Conservation (phyloP, 1,140 invertebrate genomes). For the Aplysia californica region DNA sequence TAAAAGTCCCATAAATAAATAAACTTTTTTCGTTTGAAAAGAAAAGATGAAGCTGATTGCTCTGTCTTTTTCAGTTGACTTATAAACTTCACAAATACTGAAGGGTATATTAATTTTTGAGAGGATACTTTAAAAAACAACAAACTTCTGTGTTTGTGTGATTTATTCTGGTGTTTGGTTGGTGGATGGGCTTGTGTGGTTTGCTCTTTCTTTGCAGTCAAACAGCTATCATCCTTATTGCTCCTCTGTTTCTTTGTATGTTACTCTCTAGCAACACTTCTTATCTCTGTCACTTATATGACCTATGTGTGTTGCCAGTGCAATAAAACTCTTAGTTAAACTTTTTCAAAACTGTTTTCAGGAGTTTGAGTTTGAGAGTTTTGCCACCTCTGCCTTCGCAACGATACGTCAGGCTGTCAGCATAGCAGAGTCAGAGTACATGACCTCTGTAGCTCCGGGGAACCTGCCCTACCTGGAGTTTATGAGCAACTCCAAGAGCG, state of each 20-base stretch:
- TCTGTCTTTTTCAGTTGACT: too few relatives aligned
- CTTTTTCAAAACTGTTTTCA: too few relatives aligned
- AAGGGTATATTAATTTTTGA: too few relatives aligned
- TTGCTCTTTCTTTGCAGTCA: background rate
- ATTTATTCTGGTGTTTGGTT: too few relatives aligned
- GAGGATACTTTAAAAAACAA: too few relatives aligned
- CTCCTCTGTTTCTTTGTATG: background rate
- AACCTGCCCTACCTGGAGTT: slow-evolving; percentile 44
- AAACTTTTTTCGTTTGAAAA: too few relatives aligned
- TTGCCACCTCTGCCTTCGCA: slow-evolving; percentile 46
- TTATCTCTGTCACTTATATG: background rate
- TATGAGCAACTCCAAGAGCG: slow-evolving; percentile 52
- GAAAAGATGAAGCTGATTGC: too few relatives aligned
- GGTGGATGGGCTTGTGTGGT: background rate
- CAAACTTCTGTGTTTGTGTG: too few relatives aligned
- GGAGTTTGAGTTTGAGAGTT: slow-evolving; percentile 43
- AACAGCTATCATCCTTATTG: background rate
- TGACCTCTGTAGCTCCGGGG: slow-evolving; percentile 36
- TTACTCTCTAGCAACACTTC: background rate
- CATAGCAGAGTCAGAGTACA: slow-evolving; percentile 36
- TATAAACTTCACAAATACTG: too few relatives aligned
- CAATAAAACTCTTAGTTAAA: too few relatives aligned
- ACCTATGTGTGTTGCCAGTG: too few relatives aligned
- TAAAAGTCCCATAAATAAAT: too few relatives aligned
- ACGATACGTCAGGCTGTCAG: slow-evolving; percentile 39